A percentile compares a stretch with the other conserved stretches of the same genome.
These are phyloP conservation scores for Megathymus violae DNA, from an alignment of 1,140 invertebrate species.

Conservation along the genomic window DNA sequence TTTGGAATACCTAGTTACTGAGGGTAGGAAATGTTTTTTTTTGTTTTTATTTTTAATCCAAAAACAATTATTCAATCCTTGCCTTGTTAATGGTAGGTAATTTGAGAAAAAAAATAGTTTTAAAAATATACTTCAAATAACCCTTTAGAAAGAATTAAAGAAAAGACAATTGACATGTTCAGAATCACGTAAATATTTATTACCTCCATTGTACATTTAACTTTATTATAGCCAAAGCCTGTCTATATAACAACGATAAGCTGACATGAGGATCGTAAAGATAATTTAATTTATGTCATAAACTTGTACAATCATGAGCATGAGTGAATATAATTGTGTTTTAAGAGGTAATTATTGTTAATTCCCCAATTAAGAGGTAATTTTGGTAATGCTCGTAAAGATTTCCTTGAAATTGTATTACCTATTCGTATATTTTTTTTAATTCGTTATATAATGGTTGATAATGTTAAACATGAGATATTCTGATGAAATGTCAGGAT, in stretches of 20 bases:
- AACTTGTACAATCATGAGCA: neutral
- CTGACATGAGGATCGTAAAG: neutral
- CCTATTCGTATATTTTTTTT: too few relatives aligned
- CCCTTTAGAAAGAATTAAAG: too few relatives aligned
- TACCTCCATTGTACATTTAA: too few relatives aligned
- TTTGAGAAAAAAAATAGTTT: too few relatives aligned
- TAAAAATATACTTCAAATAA: too few relatives aligned
- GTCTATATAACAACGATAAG: neutral
- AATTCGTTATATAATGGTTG: neutral
- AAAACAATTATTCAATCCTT: too few relatives aligned
- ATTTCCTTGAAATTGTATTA: neutral
- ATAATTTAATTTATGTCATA: neutral
- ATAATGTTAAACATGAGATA: neutral
- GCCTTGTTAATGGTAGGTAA: too few relatives aligned
- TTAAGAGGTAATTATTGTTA: neutral
- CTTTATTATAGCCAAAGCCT: neutral
- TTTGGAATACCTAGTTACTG: too few relatives aligned
- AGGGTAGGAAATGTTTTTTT: too few relatives aligned
- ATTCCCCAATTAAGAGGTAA: neutral
- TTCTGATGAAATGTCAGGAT: too few relatives aligned
- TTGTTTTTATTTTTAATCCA: too few relatives aligned
- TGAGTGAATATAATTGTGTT: neutral
- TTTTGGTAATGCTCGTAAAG: neutral
- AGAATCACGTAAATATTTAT: neutral
- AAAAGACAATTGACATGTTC: conserved; percentile 8